phyloP scores from a whole-genome alignment of 2,113 vertebrate species.

The Perccottus glenii region DNA sequence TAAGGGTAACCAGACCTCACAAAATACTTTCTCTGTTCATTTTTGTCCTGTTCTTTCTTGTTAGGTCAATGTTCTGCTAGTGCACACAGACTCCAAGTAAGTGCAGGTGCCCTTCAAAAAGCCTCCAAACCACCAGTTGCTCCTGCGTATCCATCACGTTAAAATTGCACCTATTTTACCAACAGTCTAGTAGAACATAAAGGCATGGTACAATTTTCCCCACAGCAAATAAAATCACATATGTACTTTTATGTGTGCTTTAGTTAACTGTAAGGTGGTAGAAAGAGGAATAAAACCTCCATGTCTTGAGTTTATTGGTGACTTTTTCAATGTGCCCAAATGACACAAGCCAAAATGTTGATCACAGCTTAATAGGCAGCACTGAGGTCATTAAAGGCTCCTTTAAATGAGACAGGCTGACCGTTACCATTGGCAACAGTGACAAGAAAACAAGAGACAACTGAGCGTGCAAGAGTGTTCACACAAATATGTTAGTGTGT shows the following conservation, averaged over 20 bases:
- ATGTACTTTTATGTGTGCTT: not conserved
- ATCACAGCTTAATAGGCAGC: conserved; percentile 59
- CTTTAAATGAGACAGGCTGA: conserved; percentile 52
- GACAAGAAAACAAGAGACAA: conserved; percentile 42
- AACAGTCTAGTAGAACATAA: not conserved
- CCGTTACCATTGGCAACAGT: conserved; percentile 69
- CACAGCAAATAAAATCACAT: not conserved
- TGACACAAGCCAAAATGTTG: conserved; percentile 48
- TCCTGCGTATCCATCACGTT: not conserved
- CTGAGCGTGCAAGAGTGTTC: not conserved
- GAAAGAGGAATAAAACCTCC: conserved; percentile 16
- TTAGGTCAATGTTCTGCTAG: not conserved
- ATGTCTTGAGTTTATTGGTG: conserved; percentile 1
- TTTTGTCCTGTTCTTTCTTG: conserved; percentile 1
- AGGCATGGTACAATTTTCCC: not conserved
- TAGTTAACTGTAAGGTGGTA: not conserved
- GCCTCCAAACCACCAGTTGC: not conserved
- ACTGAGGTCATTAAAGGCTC: conserved; percentile 54
- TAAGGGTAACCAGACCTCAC: conserved; percentile 10
- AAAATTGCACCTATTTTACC: not conserved
- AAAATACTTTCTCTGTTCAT: conserved; percentile 5
- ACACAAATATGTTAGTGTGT: not conserved
- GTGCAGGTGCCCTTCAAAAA: not conserved
- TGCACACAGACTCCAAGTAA: conserved; percentile 2
- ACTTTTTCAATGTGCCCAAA: conserved; percentile 12